A percentile compares a stretch with the other conserved stretches of the same genome.
Evolutionary conservation across 2,797 vertebrate species (phyloP).

Genomic region (Falco cherrug): DNA sequence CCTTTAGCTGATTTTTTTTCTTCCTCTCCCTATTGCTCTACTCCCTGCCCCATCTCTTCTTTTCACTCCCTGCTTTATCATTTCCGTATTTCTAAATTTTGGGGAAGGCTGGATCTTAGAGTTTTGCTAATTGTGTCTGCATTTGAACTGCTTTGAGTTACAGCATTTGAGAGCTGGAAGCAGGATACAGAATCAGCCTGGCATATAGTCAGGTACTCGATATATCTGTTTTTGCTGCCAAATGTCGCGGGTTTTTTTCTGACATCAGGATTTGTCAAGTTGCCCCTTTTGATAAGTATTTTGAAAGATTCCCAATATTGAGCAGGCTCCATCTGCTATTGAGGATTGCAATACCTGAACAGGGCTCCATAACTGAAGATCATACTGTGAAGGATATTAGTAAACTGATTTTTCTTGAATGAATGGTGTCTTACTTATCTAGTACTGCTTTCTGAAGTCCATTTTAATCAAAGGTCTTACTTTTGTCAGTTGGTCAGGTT

Average conservation of each 20-base stretch:
- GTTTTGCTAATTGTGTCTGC: neutral
- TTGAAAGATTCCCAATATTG: neutral
- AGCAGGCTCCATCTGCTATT: neutral
- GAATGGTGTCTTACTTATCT: neutral
- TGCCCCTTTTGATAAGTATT: neutral
- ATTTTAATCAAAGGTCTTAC: neutral
- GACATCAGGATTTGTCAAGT: neutral
- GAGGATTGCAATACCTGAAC: neutral
- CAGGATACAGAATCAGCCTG: neutral
- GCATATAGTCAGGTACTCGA: neutral
- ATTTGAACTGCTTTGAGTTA: neutral
- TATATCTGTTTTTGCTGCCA: neutral
- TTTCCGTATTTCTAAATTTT: neutral
- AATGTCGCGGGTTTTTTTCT: neutral
- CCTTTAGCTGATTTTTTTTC: neutral
- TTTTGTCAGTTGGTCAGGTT: neutral
- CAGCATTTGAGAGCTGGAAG: neutral
- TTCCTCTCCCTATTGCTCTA: accelerated
- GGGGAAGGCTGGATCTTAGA: neutral
- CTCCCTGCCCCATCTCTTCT: neutral
- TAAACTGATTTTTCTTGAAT: neutral
- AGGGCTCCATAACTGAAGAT: neutral
- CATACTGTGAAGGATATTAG: neutral
- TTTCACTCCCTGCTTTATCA: neutral
- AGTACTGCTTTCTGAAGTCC: neutral